Base-by-base conservation (phyloP, 1,140 invertebrate genomes). In the Choristoneura fumiferana region DNA sequence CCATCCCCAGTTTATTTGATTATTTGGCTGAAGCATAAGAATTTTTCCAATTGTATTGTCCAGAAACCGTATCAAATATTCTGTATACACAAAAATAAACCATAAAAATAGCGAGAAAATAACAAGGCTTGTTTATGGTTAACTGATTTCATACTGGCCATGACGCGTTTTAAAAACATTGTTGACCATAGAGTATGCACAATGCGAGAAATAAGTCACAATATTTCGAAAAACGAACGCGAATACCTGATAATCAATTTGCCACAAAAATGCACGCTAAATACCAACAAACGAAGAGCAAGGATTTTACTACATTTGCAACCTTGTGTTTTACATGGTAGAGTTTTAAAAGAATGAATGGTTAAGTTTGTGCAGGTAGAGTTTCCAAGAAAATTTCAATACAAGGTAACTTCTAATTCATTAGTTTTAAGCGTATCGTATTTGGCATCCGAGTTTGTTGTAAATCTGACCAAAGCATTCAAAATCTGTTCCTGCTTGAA, bases 361-460 rank as follows among this genome's bases (percentile, higher is more conserved):
- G 12, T 22, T 49, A 49, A 49, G 22, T 5, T 22, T 22, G 43
- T 29, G 4, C 43, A 49, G 43, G 43, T 49, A 49, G 18, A 45
- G 43, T 49, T 49, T 49, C 43, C 43, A 18, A 49, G 43, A 49
- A 49, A 49, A 49, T 49, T 33, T 49, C 18, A 49, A 33, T 49
- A 49, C 43, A 49, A 49, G 22, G 43, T 49, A n/a, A 49, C 8
- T 22, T 49, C 43, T 17, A 49, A 49, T 49, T 49, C 43, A 49
- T 49, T 49, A 49, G 43, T 49, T 49, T 49, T 49, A 12, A 49
- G 43, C 43, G 43, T 49, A 49, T 22, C 43, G 43, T 49, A 49
- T 49, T 49, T 49, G 43, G 43, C 43, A 49, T 49, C 43, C 43
- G 43, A 49, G 43, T 49, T 49, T 49, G 43, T 49, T 49, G 18